phyloP scores from a whole-genome alignment of 2,113 vertebrate species.

The Grus americana region DNA sequence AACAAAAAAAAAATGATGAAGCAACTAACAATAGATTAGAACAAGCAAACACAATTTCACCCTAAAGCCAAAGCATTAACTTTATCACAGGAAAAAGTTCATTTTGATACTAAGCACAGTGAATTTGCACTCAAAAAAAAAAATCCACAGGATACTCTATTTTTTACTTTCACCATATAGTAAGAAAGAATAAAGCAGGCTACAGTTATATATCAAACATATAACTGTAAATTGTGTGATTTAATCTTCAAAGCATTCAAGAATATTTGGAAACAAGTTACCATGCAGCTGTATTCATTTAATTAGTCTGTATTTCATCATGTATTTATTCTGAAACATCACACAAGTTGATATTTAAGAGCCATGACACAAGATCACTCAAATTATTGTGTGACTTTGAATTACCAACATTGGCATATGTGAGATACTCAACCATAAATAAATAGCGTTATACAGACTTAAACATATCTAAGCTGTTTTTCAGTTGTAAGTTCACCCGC shows the following conservation, averaged over 20 bases:
- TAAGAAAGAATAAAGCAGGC: not conserved
- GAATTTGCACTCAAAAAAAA: not conserved
- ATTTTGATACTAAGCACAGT: not conserved
- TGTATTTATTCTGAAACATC: slow-evolving; percentile 76
- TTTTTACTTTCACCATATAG: not conserved
- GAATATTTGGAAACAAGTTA: slow-evolving; percentile 50
- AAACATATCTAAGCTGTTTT: slow-evolving; percentile 75
- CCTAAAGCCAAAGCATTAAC: slow-evolving; percentile 15
- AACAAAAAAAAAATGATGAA: not conserved
- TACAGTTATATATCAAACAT: slow-evolving; percentile 9
- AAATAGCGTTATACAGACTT: slow-evolving; percentile 72
- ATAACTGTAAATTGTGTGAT: not conserved
- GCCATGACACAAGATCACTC: slow-evolving; percentile 75
- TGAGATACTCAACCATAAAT: slow-evolving; percentile 77
- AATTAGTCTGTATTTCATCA: slow-evolving; percentile 64
- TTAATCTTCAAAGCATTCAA: slow-evolving; percentile 40
- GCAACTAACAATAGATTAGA: not conserved
- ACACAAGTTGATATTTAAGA: slow-evolving; percentile 71
- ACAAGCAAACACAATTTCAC: not conserved
- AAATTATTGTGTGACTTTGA: slow-evolving; percentile 76
- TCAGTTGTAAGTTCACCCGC: slow-evolving; percentile 55
- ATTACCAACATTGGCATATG: slow-evolving; percentile 75
- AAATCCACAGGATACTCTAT: not conserved
- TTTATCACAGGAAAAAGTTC: not conserved
- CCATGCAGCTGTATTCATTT: slow-evolving; percentile 55